Evolutionary conservation across 1,140 invertebrate genomes (phyloP).

Genomic region (Parapsyche elsis): DNA sequence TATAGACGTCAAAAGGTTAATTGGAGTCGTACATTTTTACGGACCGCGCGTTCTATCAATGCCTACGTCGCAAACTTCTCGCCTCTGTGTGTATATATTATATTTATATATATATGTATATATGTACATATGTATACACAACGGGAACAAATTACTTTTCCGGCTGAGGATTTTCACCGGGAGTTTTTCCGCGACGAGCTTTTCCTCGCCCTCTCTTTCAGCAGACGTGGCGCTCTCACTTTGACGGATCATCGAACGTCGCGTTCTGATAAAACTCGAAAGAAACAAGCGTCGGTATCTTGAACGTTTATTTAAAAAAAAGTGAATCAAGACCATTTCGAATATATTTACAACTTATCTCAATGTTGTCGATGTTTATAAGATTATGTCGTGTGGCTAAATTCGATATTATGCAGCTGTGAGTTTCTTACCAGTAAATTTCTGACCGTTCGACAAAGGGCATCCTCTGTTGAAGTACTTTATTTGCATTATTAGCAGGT

Average conservation of each 20-base stretch:
- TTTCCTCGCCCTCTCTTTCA: not conserved
- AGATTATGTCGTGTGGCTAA: too few relatives aligned
- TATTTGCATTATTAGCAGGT: too few relatives aligned
- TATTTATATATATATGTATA: not conserved
- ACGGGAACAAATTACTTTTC: conserved; percentile 12
- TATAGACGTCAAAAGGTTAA: conserved; percentile 30
- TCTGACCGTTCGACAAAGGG: too few relatives aligned
- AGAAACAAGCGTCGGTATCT: not conserved
- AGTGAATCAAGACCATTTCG: too few relatives aligned
- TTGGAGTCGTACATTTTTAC: conserved; percentile 31
- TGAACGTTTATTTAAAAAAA: too few relatives aligned
- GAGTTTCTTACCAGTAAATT: too few relatives aligned
- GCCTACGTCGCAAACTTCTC: not conserved
- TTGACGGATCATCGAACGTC: conserved; percentile 45
- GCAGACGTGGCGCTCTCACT: not conserved
- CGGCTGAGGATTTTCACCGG: not conserved
- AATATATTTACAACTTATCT: too few relatives aligned
- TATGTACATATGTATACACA: not conserved
- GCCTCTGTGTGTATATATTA: not conserved
- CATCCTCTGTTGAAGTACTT: too few relatives aligned
- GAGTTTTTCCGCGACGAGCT: not conserved
- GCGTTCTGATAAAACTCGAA: not conserved
- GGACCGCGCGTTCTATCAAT: conserved; percentile 22
- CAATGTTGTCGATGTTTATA: too few relatives aligned
- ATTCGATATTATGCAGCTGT: too few relatives aligned